Evolutionary conservation across 2,888 invertebrate genomes (phyloP), one percentile per base, ranked within the genome.

Genomic region (Drosophila anceps): DNA sequence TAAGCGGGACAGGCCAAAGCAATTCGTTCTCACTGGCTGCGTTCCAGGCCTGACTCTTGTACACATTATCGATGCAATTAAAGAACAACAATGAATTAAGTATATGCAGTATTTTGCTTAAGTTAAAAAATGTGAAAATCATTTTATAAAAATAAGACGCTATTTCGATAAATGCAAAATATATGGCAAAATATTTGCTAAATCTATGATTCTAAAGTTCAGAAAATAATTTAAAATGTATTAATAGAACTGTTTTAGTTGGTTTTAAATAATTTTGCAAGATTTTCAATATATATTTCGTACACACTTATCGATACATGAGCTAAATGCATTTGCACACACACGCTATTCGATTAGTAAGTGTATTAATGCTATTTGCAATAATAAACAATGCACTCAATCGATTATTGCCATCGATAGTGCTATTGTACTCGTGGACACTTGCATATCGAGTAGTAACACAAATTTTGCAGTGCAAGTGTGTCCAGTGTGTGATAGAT

Each of bases 351-450:
- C 37, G 37, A 54, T 8, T 51, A 51, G 8, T 8, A 13, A 8
- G 6, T 48, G 3, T 13, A 20, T 48, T 48, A n/a, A n/a, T n/a
- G 29, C 10, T 10, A 10, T 9, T 27, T 20, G 33, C 18, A 35
- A 15, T 13, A 15, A 12, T 18, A 55, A 46, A 44, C 12, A 43
- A 35, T 10, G 1, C 8, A 35, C n/a, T 1, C 18, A 37, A 46
- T 76, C 73, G 73, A 20, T 29, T 2, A 15, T 29, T 8, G n/a
- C 1, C 18, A n/a, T 46, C 80, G 80, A 76, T 79, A 61, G 10
- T 13, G 27, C 53, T 39, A 76, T 76, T 51, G 76, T 76, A 76
- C 76, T 65, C 76, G 76, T 76, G 76, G 76, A 76, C 76, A 80
- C 60, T 61, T 65, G 76, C 53, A n/a, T 62, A 76, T 76, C 76